Percentiles rank a stretch among this genome's conserved stretches.
Evolutionary conservation across 2,888 invertebrate species (phyloP).

Genomic region (Microctonus hyperodae): DNA sequence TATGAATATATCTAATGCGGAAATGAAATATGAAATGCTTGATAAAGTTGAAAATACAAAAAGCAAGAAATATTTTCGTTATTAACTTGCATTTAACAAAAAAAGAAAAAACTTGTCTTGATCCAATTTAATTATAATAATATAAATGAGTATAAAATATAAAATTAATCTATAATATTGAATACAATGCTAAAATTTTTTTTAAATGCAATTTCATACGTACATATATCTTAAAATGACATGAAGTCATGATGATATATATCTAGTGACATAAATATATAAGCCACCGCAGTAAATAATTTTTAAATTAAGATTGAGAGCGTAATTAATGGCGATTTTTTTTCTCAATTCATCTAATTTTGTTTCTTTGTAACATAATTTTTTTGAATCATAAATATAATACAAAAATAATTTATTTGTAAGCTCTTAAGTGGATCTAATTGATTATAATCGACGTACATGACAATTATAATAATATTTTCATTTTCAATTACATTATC

Average conservation of each 20-base stretch:
- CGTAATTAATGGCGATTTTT: neutral
- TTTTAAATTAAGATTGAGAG: neutral
- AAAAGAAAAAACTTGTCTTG: no score
- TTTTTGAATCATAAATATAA: neutral
- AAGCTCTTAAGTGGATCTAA: neutral
- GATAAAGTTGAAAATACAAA: neutral
- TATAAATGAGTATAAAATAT: no score
- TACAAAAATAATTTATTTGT: neutral
- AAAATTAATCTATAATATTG: no score
- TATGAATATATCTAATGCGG: no score
- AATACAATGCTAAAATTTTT: no score
- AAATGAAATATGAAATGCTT: neutral
- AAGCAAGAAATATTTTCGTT: no score
- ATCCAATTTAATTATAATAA: no score
- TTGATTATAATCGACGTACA: neutral
- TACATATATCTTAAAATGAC: no score
- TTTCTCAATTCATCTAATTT: neutral
- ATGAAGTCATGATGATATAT: no score
- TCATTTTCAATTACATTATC: neutral
- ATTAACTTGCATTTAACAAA: no score
- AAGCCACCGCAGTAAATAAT: neutral
- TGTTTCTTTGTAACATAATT: neutral
- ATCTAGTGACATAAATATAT: no score
- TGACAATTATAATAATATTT: neutral
- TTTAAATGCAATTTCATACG: no score